Evolutionary conservation across 2,888 invertebrate genomes (phyloP), one percentile per base, ranked within the genome.

Genomic region (Oligia fasciuncula): DNA sequence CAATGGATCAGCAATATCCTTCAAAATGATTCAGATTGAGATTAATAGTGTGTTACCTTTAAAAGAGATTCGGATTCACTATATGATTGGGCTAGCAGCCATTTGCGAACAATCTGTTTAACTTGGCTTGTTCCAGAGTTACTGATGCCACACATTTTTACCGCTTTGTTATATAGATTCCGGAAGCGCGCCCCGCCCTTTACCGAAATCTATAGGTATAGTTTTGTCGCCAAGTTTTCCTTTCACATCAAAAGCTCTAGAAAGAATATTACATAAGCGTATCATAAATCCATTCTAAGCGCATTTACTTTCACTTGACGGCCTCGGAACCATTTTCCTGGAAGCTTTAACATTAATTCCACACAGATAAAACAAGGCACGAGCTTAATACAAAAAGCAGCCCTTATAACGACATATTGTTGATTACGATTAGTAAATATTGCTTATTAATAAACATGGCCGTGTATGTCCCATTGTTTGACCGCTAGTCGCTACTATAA

Each of bases 341-440:
- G 43, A 60, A 69, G 19, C 60, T 76, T 40, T 65, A 9, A 54
- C 46, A 70, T 66, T 62, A 70, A 70, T 69, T 66, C 66, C 46
- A 49, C 3, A 29, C n/a, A n/a, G 68, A 13, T 62, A 65, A 60
- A 35, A 13, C 68, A 35, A 62, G 19, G 23, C 54, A 69, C 49
- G 49, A 74, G 62, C 51, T 17, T 43, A 75, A 67, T 62, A 70
- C 29, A 85, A 85, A 81, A 85, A 73, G 9, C 51, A 63, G 63
- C 66, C 65, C 40, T 43, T 57, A 23, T 77, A 76, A 79, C 85
- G 76, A 79, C 66, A 79, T 75, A 85, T 85, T 79, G 79, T 73
- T 79, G 83, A 85, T 85, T 79, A 77, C 65, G 85, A 82, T 85
- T 79, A 77, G 62, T 79, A 69, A 81, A 81, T 79, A 76, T 73